Percentiles rank a stretch among this genome's conserved stretches.
phyloP scores from a whole-genome alignment of 2,113 vertebrate species.

The Rousettus leschenaultii region DNA sequence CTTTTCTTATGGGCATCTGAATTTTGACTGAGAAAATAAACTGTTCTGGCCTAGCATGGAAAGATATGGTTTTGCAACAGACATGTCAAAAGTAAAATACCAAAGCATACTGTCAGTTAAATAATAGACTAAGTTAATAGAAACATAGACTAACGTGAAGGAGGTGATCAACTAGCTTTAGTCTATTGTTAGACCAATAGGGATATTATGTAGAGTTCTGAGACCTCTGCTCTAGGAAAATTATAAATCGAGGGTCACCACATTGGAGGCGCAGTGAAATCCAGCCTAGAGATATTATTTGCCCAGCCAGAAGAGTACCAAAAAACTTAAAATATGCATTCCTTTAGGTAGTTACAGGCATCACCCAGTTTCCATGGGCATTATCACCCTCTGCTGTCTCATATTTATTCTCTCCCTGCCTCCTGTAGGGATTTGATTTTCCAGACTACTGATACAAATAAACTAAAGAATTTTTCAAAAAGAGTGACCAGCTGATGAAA shows the following conservation, averaged over 20 bases:
- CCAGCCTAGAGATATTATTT: neutral
- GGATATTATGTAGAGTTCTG: neutral
- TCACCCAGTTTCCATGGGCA: neutral
- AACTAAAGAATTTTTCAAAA: neutral
- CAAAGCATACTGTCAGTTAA: neutral
- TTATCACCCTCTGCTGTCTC: neutral
- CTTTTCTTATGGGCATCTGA: neutral
- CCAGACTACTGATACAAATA: neutral
- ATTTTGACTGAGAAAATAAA: neutral
- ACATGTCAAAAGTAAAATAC: neutral
- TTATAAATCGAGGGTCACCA: neutral
- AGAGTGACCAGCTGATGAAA: neutral
- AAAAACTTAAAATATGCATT: neutral
- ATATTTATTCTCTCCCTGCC: neutral
- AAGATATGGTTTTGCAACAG: neutral
- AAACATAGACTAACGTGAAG: neutral
- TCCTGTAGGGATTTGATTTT: neutral
- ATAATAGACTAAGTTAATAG: neutral
- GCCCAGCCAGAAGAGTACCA: neutral
- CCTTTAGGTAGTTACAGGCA: fast-evolving
- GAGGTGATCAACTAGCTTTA: neutral
- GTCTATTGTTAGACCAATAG: neutral
- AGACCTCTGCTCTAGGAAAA: neutral
- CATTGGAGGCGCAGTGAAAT: neutral
- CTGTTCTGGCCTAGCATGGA: neutral